Base-by-base conservation (phyloP, 1,140 invertebrate species). In the Lepidurus apus region DNA sequence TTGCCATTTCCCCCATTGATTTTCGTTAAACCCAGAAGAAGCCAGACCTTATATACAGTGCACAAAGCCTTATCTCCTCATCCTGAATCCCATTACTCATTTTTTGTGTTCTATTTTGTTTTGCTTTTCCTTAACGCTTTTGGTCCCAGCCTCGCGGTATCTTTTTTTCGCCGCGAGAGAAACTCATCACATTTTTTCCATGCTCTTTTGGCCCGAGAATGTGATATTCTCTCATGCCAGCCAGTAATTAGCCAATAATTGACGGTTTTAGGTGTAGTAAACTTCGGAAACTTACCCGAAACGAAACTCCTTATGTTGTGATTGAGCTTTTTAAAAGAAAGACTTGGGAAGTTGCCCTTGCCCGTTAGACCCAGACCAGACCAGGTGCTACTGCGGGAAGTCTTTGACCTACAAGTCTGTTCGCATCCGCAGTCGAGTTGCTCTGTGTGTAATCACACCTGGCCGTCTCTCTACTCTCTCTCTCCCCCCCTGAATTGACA, bases 391-490 rank as follows among this genome's bases (percentile, higher is more conserved):
- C 53, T 65, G 13, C n/a, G 17, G 9, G 53, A 65, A 65, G 53
- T 65, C 53, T 65, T 65, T 65, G 53, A 65, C 53, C 53, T 65
- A 65, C 53, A 21, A 13, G 53, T 65, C 21, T 65, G 53, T 65
- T 65, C 53, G 53, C 53, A 17, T 65, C 53, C 53, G 53, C 53
- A 65, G 53, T 65, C 21, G 45, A 47, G 53, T 65, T 65, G 21
- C 53, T 13, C 53, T 21, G 47, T 65, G 53, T 65, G 53, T 21
- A 65, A 65, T 65, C 53, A 65, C 53, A 65, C 53, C 53, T 65
- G 53, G 53, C 53, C 53, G 17, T 65, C 13, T n/a, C 53, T 65
- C 10, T 21, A n/a, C 53, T 65, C 17, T 17, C 47, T 65, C 17
- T 65, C 53, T 21, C 17, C 8, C 53, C 21, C 53, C 53, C 21